Evolutionary conservation across 1,140 invertebrate genomes (phyloP).

Genomic region (Teleogryllus occipitalis): DNA sequence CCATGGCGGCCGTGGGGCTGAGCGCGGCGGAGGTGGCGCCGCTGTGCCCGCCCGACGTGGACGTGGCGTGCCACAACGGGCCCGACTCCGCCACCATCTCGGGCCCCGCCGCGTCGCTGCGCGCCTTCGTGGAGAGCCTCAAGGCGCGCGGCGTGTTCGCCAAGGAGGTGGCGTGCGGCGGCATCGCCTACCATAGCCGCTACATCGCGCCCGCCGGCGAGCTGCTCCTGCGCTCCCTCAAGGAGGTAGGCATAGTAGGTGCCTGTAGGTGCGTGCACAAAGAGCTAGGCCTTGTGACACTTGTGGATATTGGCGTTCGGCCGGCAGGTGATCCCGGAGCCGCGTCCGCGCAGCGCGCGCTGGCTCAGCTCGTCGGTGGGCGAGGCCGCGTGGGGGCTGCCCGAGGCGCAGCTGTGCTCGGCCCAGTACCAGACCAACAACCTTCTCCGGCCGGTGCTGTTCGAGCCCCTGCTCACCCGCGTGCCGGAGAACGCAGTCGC

Average conservation of each 20-base stretch:
- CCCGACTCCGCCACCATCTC: slow-evolving; percentile 60
- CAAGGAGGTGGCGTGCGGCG: slow-evolving; percentile 54
- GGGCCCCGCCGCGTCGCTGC: slow-evolving; percentile 48
- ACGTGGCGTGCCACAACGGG: slow-evolving; percentile 64
- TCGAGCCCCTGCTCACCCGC: slow-evolving; percentile 63
- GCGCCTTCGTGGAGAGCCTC: slow-evolving; percentile 35
- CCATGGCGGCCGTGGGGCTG: slow-evolving; percentile 47
- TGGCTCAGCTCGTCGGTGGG: slow-evolving; percentile 57
- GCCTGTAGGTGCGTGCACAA: neutral
- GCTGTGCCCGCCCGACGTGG: slow-evolving; percentile 35
- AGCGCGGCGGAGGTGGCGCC: neutral
- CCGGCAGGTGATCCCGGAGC: slow-evolving; percentile 44
- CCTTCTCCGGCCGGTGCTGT: slow-evolving; percentile 70
- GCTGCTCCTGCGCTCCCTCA: slow-evolving; percentile 59
- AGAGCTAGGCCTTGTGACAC: neutral
- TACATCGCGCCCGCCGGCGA: slow-evolving; percentile 68
- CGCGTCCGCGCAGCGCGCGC: slow-evolving; percentile 40
- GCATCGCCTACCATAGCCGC: slow-evolving; percentile 66
- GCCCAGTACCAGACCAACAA: slow-evolving; percentile 93
- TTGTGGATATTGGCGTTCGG: neutral
- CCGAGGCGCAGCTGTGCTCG: slow-evolving; percentile 44
- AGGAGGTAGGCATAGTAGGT: slow-evolving; percentile 51
- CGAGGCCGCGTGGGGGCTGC: slow-evolving; percentile 37
- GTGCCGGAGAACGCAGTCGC: slow-evolving; percentile 72
- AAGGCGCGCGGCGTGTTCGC: slow-evolving; percentile 51